Evolutionary conservation across 92 coral and sea anemone species (phyloP), one percentile per base, ranked within the genome.

Genomic region (Anthopleura xanthogrammica): DNA sequence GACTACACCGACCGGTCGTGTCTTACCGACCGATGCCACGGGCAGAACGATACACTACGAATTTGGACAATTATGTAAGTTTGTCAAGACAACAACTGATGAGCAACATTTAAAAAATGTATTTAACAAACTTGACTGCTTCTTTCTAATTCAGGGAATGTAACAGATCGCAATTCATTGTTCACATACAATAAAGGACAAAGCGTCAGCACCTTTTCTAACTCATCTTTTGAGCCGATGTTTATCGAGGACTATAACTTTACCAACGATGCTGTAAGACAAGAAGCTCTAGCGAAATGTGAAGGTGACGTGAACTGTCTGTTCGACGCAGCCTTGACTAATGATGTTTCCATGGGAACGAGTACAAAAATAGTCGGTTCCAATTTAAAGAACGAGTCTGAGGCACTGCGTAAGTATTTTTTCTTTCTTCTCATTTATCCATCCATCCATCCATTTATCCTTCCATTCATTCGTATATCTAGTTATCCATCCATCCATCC

Each of bases 311-410:
- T 52, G 1, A 78, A 87, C 39, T 93, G 97, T 50, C 70, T 91
- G 87, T 93, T 88, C 81, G 97, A 93, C 60, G 85, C 84, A 7
- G 97, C 97, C 40, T 92, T 92, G 24, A 93, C 97, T 2, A 86
- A 85, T 20, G 92, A 87, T 82, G 40, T 75, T 36, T 72, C 90
- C 2, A 78, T 91, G 80, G 97, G 92, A 11, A 77, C 60, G 20
- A 72, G 83, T 52, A 93, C 94, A 5, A 82, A 57, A 65, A 72
- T 78, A 60, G 79, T 79, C 65, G 85, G 88, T 77, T 89, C 83
- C 48, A 85, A 65, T 76, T 88, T 86, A 23, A 43, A 84, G 56
- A 75, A 75, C 60, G 83, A 78, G 20, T 90, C 91, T 77, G 76
- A 66, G 41, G 82, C 54, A 57, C 54, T 91, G 46, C 92, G 97